These are phyloP conservation scores for Amyelois transitella DNA, from an alignment of 1,140 invertebrate genomes.

Conservation along the genomic window DNA sequence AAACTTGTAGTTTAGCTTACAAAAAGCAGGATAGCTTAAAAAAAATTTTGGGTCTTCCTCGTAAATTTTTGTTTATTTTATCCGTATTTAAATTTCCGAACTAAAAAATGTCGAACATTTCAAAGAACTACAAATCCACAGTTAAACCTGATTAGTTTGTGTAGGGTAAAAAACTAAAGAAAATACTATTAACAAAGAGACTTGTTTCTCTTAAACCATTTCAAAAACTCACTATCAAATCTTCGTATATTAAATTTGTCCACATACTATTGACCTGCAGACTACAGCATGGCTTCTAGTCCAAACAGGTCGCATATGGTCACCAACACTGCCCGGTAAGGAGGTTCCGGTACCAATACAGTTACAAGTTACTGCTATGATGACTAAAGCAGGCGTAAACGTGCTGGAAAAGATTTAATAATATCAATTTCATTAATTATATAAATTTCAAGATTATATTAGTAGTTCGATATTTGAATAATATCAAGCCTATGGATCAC, in stretches of 20 bases:
- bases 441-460: not conserved
- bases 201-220: not conserved
- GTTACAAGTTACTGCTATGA: not conserved
- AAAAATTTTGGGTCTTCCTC: too few species aligned
- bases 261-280: not conserved
- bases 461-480: too few species aligned
- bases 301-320: not conserved
- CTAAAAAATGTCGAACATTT: too few species aligned
- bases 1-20: too few species aligned
- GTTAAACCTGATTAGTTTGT: too few species aligned
- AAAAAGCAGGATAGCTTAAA: too few species aligned
- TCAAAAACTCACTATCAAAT: not conserved
- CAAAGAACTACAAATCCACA: too few species aligned
- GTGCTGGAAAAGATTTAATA: not conserved
- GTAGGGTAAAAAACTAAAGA: too few species aligned
- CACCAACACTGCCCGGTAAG: not conserved
- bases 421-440: not conserved
- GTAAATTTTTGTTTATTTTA: too few species aligned
- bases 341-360: not conserved
- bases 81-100: too few species aligned
- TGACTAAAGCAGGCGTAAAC: not conserved
- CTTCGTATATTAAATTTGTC: not conserved
- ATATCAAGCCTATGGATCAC: too few species aligned
- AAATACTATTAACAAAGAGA: too few species aligned
- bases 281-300: not conserved